phyloP scores from a whole-genome alignment of 2,113 vertebrate genomes.

The Hirundichthys speculiger region DNA sequence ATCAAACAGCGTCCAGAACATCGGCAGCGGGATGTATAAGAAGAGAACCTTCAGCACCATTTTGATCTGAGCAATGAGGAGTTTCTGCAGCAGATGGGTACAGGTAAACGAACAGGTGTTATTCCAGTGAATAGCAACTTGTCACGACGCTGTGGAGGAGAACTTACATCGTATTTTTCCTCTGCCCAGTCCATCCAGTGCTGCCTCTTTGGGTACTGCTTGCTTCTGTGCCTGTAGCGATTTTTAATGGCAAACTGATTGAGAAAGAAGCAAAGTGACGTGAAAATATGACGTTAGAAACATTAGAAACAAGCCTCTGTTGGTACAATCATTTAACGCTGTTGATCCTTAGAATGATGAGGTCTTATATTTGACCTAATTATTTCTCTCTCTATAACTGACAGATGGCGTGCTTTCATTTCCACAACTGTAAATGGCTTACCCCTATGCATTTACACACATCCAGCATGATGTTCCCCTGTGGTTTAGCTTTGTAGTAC shows the following conservation, averaged over 20 bases:
- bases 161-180: conserved; percentile 90
- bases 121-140: neutral
- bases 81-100: conserved; percentile 81
- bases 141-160: neutral
- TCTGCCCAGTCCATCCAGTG: conserved; percentile 98
- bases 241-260: conserved; percentile 93
- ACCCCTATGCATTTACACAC: conserved; percentile 90
- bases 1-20: conserved; percentile 98
- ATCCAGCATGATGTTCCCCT: conserved; percentile 90
- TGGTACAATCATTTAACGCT: rapidly evolving
- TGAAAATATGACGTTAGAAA: no score
- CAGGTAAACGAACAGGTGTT: neutral
- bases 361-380: no score
- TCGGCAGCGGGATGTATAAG: conserved; percentile 93
- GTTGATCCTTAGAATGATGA: neutral
- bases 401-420: no score
- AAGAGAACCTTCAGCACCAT: conserved; percentile 93
- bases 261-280: neutral
- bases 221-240: conserved; percentile 87
- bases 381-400: no score
- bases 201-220: conserved; percentile 82
- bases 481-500: conserved; percentile 91
- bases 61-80: conserved; percentile 90
- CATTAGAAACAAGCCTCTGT: conserved; percentile 36
- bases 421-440: conserved; percentile 80